These are phyloP conservation scores for Labroides dimidiatus DNA, from an alignment of 2,797 vertebrate genomes.

Conservation along the genomic window DNA sequence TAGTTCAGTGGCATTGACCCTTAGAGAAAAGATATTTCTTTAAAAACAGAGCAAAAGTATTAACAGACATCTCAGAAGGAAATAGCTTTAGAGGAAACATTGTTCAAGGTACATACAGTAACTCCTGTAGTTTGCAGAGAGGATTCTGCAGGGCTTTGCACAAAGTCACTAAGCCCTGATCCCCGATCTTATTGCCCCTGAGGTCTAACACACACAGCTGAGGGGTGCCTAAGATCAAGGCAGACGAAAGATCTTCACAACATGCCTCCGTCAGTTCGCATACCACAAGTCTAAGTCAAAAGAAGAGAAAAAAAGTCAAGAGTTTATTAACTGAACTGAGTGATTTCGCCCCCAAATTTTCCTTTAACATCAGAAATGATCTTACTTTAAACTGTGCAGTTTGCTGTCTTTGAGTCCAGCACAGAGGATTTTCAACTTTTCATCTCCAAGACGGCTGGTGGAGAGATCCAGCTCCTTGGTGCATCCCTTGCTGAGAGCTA, in stretches of 20 bases:
- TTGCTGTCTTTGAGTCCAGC: conserved; percentile 60
- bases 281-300: conserved; percentile 38
- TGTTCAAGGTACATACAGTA: conserved; percentile 79
- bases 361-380: not conserved
- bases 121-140: conserved; percentile 76
- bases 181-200: conserved; percentile 78
- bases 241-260: conserved; percentile 78
- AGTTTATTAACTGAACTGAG: not conserved
- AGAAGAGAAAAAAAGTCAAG: conserved; percentile 11
- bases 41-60: not conserved
- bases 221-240: conserved; percentile 71
- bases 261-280: conserved; percentile 81
- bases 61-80: not conserved
- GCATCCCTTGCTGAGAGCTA: conserved; percentile 67
- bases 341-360: not conserved
- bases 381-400: conserved; percentile 72
- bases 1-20: conserved; percentile 81
- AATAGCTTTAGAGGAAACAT: not conserved
- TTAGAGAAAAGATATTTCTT: conserved; percentile 53
- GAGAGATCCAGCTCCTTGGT: conserved; percentile 65
- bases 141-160: conserved; percentile 82
- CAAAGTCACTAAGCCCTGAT: conserved; percentile 81
- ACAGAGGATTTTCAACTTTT: conserved; percentile 64
- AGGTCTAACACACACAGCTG: conserved; percentile 83
- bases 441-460: conserved; percentile 44